A percentile compares a stretch with the other conserved stretches of the same genome.
These are phyloP conservation scores for Bergia puertoricense DNA, from an alignment of 92 coral and sea anemone genomes.

Conservation along the genomic window DNA sequence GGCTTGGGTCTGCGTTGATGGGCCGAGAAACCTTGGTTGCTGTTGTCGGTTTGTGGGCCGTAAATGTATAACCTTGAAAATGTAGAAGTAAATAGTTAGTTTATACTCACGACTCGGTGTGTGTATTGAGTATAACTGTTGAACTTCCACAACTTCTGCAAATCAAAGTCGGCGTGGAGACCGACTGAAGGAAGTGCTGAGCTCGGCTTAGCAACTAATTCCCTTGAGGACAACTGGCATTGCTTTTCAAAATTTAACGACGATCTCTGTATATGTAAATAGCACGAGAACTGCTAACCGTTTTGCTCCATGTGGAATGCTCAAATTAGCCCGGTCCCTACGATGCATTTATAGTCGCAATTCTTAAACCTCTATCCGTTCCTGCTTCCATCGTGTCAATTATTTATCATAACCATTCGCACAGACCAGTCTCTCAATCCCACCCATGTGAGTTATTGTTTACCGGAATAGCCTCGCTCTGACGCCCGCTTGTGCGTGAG, in stretches of 20 bases:
- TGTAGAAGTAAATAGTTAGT: slow-evolving; percentile 60
- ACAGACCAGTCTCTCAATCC: slow-evolving; percentile 20
- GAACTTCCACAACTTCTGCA: slow-evolving; percentile 31
- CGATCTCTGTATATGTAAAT: slow-evolving; percentile 24
- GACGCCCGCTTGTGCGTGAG: slow-evolving; percentile 34
- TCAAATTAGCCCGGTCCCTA: slow-evolving; percentile 66
- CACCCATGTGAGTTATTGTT: slow-evolving; percentile 61
- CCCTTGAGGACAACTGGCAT: slow-evolving; percentile 35
- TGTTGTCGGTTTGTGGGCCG: slow-evolving; percentile 65
- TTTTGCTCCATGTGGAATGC: slow-evolving; percentile 77
- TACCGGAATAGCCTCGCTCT: slow-evolving; percentile 48
- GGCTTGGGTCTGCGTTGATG: slow-evolving; percentile 69
- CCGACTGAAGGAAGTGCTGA: slow-evolving; percentile 52
- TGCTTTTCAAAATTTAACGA: slow-evolving; percentile 35
- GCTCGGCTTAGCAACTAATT: slow-evolving; percentile 37
- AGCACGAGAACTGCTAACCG: slow-evolving; percentile 61
- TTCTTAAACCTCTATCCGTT: slow-evolving; percentile 22
- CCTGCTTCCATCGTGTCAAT: slow-evolving; percentile 81
- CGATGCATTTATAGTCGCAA: slow-evolving; percentile 63
- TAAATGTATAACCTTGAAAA: slow-evolving; percentile 73
- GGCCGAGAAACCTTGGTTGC: slow-evolving; percentile 77
- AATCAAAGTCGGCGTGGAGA: slow-evolving; percentile 30
- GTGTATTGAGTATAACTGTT: slow-evolving; percentile 20
- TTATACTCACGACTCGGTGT: slow-evolving; percentile 23
- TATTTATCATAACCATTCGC: slow-evolving; percentile 71